Conservation (phyloP, 2,797 vertebrate genomes). For the Malurus leucopterus region DNA sequence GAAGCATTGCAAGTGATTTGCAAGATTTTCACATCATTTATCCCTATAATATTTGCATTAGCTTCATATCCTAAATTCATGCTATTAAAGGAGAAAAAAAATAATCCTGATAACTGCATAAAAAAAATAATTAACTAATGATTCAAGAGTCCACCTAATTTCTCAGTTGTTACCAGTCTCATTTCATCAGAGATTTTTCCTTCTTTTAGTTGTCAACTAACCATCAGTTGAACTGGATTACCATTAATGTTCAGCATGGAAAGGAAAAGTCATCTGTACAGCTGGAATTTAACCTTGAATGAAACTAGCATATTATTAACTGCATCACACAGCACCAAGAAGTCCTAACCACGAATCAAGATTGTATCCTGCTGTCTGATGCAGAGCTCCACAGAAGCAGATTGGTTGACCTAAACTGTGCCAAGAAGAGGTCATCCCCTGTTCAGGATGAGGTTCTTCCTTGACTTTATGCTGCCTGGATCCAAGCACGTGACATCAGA, state of each 20-base stretch:
- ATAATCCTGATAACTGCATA: background rate
- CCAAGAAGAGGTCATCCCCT: background rate
- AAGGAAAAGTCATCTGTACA: background rate
- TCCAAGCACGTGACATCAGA: rapidly evolving
- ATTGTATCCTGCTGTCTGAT: background rate
- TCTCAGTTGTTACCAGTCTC: background rate
- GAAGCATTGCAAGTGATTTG: background rate
- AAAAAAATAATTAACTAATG: background rate
- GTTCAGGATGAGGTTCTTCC: background rate
- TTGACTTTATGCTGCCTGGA: background rate
- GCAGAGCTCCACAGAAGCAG: background rate
- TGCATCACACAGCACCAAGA: background rate
- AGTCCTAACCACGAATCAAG: background rate
- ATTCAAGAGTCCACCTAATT: background rate
- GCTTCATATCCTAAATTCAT: background rate
- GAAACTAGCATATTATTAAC: background rate
- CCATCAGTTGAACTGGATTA: background rate
- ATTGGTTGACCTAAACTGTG: background rate
- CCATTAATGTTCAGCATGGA: background rate
- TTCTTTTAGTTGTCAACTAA: background rate
- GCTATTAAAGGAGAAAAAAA: background rate
- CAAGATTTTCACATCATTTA: background rate
- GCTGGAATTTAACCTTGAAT: background rate
- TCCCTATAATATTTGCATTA: background rate
- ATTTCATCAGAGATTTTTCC: background rate